These are phyloP conservation scores for Leptarthrus brevirostris DNA, from an alignment of 2,888 invertebrate species.

Conservation along the genomic window DNA sequence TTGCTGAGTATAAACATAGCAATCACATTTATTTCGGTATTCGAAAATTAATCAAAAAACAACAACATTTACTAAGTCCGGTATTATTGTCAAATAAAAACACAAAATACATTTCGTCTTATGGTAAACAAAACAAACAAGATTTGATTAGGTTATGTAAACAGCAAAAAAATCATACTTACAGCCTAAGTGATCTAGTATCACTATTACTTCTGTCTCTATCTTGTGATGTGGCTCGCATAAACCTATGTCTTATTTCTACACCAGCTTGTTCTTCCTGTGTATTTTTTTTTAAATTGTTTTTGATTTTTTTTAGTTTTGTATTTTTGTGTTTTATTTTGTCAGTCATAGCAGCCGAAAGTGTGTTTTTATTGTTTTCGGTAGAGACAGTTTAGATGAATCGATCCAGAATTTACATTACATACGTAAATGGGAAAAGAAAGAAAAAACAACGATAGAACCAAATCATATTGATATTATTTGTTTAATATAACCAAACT, in stretches of 20 bases:
- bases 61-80: slow-evolving; percentile 27
- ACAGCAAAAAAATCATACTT: slow-evolving; percentile 56
- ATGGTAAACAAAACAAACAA: background rate
- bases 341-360: slow-evolving; percentile 27
- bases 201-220: slow-evolving; percentile 61
- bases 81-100: slow-evolving; percentile 11
- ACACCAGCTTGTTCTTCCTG: slow-evolving; percentile 73
- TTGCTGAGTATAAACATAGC: background rate
- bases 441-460: slow-evolving; percentile 50
- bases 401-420: slow-evolving; percentile 51
- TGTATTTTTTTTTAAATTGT: slow-evolving; percentile 51
- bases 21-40: no score
- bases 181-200: slow-evolving; percentile 61
- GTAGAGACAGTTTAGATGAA: slow-evolving; percentile 52
- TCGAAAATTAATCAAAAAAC: slow-evolving; percentile 20
- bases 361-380: slow-evolving; percentile 41
- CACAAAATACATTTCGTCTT: slow-evolving; percentile 2
- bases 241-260: slow-evolving; percentile 64
- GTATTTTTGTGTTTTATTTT: slow-evolving; percentile 40
- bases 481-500: slow-evolving; percentile 27
- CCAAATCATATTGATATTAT: slow-evolving; percentile 41
- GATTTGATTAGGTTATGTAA: slow-evolving; percentile 19
- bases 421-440: slow-evolving; percentile 51
- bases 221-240: slow-evolving; percentile 60
- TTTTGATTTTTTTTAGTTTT: slow-evolving; percentile 51